phyloP scores from a whole-genome alignment of 2,797 vertebrate genomes.

The Xenopus petersii region DNA sequence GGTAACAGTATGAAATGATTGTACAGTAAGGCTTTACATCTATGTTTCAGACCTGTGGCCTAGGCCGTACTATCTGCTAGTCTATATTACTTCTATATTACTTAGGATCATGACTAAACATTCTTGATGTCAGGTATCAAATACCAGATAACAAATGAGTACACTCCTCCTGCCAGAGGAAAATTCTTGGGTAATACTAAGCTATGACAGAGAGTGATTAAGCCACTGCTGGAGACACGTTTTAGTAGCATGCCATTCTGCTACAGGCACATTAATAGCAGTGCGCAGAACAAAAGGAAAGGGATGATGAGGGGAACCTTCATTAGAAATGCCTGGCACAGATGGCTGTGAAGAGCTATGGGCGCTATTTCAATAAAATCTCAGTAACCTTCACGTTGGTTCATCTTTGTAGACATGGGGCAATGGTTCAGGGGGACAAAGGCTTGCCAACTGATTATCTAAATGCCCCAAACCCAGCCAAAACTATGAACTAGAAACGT shows the following conservation, averaged over 20 bases:
- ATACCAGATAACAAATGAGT: too few relatives aligned
- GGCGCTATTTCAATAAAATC: constrained; percentile 54
- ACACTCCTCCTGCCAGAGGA: too few relatives aligned
- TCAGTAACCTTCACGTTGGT: constrained; percentile 56
- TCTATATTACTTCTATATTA: too few relatives aligned
- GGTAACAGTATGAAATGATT: too few relatives aligned
- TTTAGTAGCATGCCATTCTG: neutral
- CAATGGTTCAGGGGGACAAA: constrained; percentile 44
- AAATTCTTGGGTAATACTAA: too few relatives aligned
- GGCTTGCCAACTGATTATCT: constrained; percentile 51
- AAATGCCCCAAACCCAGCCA: constrained; percentile 46
- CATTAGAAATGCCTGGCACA: constrained; percentile 58
- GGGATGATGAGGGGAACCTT: constrained; percentile 58
- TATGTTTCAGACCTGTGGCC: too few relatives aligned
- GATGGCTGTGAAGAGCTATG: constrained; percentile 56
- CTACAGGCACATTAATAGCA: constrained; percentile 24
- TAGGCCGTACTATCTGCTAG: too few relatives aligned
- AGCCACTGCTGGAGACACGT: too few relatives aligned
- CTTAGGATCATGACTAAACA: too few relatives aligned
- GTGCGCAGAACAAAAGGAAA: constrained; percentile 54
- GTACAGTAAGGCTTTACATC: too few relatives aligned
- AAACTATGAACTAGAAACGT: constrained; percentile 32
- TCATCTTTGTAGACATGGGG: constrained; percentile 46
- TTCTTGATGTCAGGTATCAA: too few relatives aligned
- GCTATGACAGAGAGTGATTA: too few relatives aligned